Evolutionary conservation across 2,888 invertebrate genomes (phyloP), one percentile per base, ranked within the genome.

Genomic region (Hirtodrosophila histrioides): DNA sequence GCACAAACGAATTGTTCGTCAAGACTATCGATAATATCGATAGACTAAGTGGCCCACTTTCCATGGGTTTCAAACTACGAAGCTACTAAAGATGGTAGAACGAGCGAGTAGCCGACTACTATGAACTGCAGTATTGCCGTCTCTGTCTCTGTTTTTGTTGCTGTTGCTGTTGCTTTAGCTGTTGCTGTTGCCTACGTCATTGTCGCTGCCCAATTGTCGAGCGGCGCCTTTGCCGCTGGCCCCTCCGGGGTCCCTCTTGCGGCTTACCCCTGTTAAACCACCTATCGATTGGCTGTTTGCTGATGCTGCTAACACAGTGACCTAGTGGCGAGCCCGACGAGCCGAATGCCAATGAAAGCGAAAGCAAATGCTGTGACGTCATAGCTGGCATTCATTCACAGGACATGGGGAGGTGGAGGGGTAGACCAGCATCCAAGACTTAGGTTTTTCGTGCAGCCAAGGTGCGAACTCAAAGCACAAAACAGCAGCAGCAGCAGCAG

Each of bases 241-340:
- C 17, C 17, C 17, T 17, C 17, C 17, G 17, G 17, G 17, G 17
- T 2, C 17, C 17, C 17, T 17, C 17, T 17, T 17, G 17, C 17
- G 17, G 17, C 17, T 17, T 17, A 17, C 35, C 9, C 7, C 12
- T 4, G 9, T 10, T 31, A 36, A 8, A 7, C 36, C 11, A 12
- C 39, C 29, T 61, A 67, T 73, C 61, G 74, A 67, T 71, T 73
- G 51, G 53, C 54, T 48, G 65, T 61, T 17, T 17, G 17, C 17
- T 54, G 75, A 71, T 66, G 83, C 88, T 89, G 86, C 84, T 90
- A 91, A 90, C 91, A 91, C 90, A 91, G 85, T 91, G 91, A 91
- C 91, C 91, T 89, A 91, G 69, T 84, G 77, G 58, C 88, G 79
- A 85, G 53, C 61, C 70, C 79, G 75, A 7, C 33, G 17, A 9